Evolutionary conservation across 92 coral and sea anemone genomes (phyloP).

Genomic region (Galaxea fascicularis): DNA sequence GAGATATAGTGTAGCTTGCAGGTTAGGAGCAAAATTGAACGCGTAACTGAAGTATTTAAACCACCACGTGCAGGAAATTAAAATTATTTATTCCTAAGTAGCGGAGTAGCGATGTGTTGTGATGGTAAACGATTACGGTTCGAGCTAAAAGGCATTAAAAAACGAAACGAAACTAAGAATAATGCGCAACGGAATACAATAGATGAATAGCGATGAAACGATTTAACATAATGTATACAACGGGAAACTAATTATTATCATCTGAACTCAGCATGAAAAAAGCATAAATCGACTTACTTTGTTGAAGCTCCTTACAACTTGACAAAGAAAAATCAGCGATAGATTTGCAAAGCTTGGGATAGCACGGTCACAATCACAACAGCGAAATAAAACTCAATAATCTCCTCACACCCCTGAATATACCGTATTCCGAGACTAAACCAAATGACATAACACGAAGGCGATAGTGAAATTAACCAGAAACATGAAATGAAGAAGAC

Average conservation of each 20-base stretch:
- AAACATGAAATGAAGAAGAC: conserved; percentile 5
- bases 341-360: conserved; percentile 1
- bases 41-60: neutral
- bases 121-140: neutral
- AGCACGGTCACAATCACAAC: neutral
- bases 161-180: conserved; percentile 5
- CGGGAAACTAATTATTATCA: neutral
- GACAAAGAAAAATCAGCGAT: neutral
- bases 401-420: neutral
- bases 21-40: neutral
- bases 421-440: neutral
- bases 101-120: neutral
- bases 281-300: neutral
- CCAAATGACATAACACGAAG: neutral
- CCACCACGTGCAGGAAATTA: neutral
- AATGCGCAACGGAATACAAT: neutral
- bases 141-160: neutral
- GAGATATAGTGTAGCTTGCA: neutral
- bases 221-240: neutral
- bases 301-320: neutral
- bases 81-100: neutral
- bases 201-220: neutral
- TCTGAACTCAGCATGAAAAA: neutral
- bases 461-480: neutral
- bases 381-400: neutral